These are phyloP conservation scores for Gulo gulo DNA, from an alignment of 2,113 vertebrate genomes.

Conservation along the genomic window DNA sequence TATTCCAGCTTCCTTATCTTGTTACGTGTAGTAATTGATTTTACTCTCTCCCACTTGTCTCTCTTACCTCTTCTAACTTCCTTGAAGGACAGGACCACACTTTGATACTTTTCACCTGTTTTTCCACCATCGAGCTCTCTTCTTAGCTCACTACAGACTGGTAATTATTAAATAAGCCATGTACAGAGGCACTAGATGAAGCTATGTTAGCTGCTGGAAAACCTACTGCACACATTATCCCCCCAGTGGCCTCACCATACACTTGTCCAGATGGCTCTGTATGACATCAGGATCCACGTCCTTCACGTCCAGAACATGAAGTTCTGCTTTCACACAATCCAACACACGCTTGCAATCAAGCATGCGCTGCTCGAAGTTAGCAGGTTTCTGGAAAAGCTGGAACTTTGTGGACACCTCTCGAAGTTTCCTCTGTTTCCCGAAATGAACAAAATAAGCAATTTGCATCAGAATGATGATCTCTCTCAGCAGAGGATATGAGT, in stretches of 20 bases:
- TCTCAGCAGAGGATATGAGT: background rate
- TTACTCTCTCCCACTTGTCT: background rate
- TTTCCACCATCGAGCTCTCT: background rate
- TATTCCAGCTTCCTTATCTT: background rate
- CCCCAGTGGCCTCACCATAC: constrained; percentile 88
- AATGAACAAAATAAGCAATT: background rate
- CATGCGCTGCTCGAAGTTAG: constrained; percentile 99
- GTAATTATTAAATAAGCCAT: background rate
- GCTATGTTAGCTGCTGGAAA: background rate
- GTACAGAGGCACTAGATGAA: too few species aligned
- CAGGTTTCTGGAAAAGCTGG: constrained; percentile 98
- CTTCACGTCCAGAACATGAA: constrained; percentile 90
- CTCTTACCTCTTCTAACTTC: background rate
- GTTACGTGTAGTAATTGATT: background rate
- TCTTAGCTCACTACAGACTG: background rate
- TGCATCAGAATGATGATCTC: background rate
- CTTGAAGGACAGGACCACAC: background rate
- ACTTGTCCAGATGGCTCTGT: constrained; percentile 90
- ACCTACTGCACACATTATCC: fast-evolving
- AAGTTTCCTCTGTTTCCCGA: constrained; percentile 90
- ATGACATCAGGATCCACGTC: constrained; percentile 92
- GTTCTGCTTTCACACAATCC: constrained; percentile 92
- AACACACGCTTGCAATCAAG: constrained; percentile 94
- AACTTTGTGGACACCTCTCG: constrained; percentile 97
- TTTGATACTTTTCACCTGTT: background rate